Percentiles rank a stretch among this genome's conserved stretches.
Conservation (phyloP, 2,797 vertebrate genomes). For the Brotula barbata region DNA sequence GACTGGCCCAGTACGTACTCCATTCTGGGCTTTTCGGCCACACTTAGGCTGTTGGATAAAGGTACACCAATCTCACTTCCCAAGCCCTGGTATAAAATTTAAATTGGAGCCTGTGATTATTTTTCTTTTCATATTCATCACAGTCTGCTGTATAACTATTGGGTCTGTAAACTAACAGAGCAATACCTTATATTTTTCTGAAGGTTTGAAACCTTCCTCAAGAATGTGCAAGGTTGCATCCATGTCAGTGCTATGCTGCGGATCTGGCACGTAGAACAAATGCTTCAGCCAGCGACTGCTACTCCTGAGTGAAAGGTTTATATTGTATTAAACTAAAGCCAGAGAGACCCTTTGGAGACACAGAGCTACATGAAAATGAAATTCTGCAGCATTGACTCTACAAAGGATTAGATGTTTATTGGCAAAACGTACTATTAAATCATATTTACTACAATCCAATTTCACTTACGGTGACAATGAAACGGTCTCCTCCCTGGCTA, state of each 20-base stretch:
- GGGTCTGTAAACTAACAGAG: neutral
- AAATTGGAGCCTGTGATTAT: neutral
- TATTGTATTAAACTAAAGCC: neutral
- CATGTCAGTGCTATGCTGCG: slow-evolving; percentile 70
- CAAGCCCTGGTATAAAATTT: slow-evolving; percentile 65
- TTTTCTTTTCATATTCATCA: too few relatives aligned
- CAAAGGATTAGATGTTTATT: neutral
- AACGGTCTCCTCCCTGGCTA: slow-evolving; percentile 67
- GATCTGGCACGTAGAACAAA: slow-evolving; percentile 83
- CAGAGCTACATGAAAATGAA: neutral
- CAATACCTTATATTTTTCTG: slow-evolving; percentile 70
- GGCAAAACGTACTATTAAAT: neutral
- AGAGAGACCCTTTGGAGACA: neutral
- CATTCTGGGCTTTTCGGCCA: slow-evolving; percentile 78
- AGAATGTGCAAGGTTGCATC: slow-evolving; percentile 79
- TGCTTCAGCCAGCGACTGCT: slow-evolving; percentile 81
- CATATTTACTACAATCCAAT: neutral
- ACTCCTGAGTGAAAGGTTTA: slow-evolving; percentile 65
- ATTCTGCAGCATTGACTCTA: neutral
- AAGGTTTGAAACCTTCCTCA: slow-evolving; percentile 82
- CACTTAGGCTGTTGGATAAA: slow-evolving; percentile 81
- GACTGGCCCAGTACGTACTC: slow-evolving; percentile 66
- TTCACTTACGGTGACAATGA: slow-evolving; percentile 70
- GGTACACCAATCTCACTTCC: slow-evolving; percentile 71
- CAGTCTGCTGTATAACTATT: neutral